Evolutionary conservation across 2,797 vertebrate genomes (phyloP), one percentile per base, ranked within the genome.

Genomic region (Artibeus lituratus): DNA sequence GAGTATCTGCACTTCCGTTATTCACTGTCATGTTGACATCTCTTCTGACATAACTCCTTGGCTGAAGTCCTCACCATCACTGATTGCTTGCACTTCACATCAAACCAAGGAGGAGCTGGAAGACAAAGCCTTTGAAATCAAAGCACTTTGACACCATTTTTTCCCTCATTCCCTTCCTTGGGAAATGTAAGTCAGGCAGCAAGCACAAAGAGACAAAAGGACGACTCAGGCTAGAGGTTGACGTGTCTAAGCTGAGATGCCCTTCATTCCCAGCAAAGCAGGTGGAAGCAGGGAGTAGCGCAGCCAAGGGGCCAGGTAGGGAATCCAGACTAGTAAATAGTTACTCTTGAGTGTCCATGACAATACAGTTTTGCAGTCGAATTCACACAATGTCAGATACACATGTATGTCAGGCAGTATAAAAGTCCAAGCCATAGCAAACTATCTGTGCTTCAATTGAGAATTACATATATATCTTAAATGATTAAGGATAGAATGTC

Each of bases 111-210:
- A 55, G 74, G 70, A 94, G 55, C 88, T 94, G 32, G 53, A 62
- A 85, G 65, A 93, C 39, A 96, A 82, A 81, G 80, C 59, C 69
- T 94, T 82, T 85, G 90, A 90, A 97, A 87, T 77, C 53, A 82
- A 90, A 97, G 59, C 51, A 83, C 37, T 90, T 32, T 53, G 18
- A 88, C 70, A 26, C 42, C n/a, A 72, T 73, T 55, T 76, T 73
- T 55, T 24, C 42, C 35, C 72, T 49, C 10, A 53, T 39, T 77
- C 21, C 22, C 26, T 55, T 70, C 14, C 21, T 77, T 82, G 85
- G 51, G 80, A 51, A 76, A 32, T 87, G 19, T 59, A 42, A 94
- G 62, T 82, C 90, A 87, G 84, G 69, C 59, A 73, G 42, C 57
- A 73, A 70, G 59, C 84, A 44, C 57, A 82, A n/a, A 90, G 70